Evolutionary conservation across 2,888 invertebrate species (phyloP).

Genomic region (Trissolcus japonicus): DNA sequence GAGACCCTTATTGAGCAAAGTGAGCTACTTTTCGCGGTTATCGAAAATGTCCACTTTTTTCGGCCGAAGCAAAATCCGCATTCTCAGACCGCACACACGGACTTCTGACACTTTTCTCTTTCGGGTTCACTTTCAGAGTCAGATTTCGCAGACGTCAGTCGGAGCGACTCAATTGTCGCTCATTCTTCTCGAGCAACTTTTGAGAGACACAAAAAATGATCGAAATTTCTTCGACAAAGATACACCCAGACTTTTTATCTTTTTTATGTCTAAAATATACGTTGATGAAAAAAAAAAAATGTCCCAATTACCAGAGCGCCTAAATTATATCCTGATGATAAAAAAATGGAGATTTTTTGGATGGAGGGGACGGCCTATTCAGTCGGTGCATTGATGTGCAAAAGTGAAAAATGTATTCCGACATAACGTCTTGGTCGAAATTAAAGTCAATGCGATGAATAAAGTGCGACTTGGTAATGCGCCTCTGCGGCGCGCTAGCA

Average conservation of each 20-base stretch:
- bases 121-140: conserved; percentile 54
- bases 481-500: conserved; percentile 41
- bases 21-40: conserved; percentile 60
- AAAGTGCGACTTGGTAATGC: conserved; percentile 56
- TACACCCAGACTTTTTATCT: not conserved
- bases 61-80: conserved; percentile 30
- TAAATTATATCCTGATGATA: too few species aligned
- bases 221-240: not conserved
- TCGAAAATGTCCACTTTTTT: conserved; percentile 64
- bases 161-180: conserved; percentile 49
- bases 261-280: not conserved
- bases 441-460: conserved; percentile 43
- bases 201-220: conserved; percentile 19
- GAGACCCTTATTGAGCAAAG: conserved; percentile 65
- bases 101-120: conserved; percentile 30
- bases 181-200: conserved; percentile 20
- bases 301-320: not conserved
- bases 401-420: conserved; percentile 40
- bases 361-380: not conserved
- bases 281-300: conserved; percentile 18
- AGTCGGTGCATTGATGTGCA: conserved; percentile 31
- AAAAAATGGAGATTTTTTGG: too few species aligned
- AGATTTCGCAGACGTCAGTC: conserved; percentile 59
- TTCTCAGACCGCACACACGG: conserved; percentile 43
- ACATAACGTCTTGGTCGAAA: conserved; percentile 39